Base-by-base conservation (phyloP, 2,888 invertebrate species). In the Diachrysia chrysitis region DNA sequence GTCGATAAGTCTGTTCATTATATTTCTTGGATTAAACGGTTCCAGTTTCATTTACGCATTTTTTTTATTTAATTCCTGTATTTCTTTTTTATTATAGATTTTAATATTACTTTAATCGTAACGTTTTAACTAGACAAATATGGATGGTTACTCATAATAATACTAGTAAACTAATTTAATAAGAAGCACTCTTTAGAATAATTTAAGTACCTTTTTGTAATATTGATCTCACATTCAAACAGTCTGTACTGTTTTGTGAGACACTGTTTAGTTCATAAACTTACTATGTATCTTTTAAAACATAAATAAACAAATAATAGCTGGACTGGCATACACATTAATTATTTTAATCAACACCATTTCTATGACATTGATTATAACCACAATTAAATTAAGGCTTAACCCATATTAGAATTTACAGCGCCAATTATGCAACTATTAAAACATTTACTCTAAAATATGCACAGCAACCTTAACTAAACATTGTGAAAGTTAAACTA, bases 1-100 rank as follows among this genome's bases (percentile, higher is more conserved):
- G n/a, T 66, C 75, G 75, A 69, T 71, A 66, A 75, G 61, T 62
- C 69, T 60, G 42, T 67, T 65, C 67, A 66, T 69, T 23, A 58
- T 58, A 63, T 58, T 60, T 55, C 60, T 46, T 66, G 66, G 55
- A 58, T 16, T 58, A 37, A 29, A 29, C 19, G 37, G 21, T 63
- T 62, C 63, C 10, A 59, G 60, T 57, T 37, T 14, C 23, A 25
- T 2, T 16, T 48, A 37, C 57, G n/a, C 14, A 37, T 32, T 25
- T 32, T 63, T 76, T 54, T 4, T 57, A 51, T 65, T 29, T 17
- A n/a, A n/a, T 29, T 29, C 17, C n/a, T n/a, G n/a, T n/a, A n/a
- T n/a, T n/a, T 14, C 14, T n/a, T 6, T 17, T 12, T 19, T 25
- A 10, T 57, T 32, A 7, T 32, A 10, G 32, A 7, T 32, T 32